A percentile compares a stretch with the other conserved stretches of the same genome.
Conservation (phyloP, 2,888 invertebrate species). For the Eumacrocentrus americanus region DNA sequence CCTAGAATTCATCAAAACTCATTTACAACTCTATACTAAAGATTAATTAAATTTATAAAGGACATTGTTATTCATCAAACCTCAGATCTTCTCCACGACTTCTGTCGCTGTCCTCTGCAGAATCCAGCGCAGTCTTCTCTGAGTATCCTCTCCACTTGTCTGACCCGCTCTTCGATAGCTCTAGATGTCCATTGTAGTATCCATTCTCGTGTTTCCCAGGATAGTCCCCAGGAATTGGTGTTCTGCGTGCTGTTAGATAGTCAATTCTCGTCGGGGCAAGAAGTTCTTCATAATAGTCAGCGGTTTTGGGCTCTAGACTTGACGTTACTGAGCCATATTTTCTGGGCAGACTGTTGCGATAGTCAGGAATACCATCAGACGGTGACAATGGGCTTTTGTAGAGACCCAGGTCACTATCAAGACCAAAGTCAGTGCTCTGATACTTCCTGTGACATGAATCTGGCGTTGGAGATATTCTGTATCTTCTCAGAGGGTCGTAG, state of each 20-base stretch:
- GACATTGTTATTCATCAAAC: slow-evolving; percentile 33
- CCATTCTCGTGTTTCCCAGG: slow-evolving; percentile 49
- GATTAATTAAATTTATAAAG: neutral
- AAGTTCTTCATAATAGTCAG: slow-evolving; percentile 56
- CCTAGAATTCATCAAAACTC: slow-evolving; percentile 13
- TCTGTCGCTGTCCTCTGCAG: slow-evolving; percentile 36
- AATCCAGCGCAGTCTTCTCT: slow-evolving; percentile 38
- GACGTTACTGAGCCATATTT: slow-evolving; percentile 49
- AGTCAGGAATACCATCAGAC: slow-evolving; percentile 36
- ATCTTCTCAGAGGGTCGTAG: slow-evolving; percentile 51
- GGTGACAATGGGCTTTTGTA: slow-evolving; percentile 41
- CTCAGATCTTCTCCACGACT: slow-evolving; percentile 41
- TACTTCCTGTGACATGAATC: slow-evolving; percentile 47
- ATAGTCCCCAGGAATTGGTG: slow-evolving; percentile 43
- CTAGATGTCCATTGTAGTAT: slow-evolving; percentile 48
- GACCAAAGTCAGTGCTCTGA: slow-evolving; percentile 46
- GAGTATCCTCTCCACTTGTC: slow-evolving; percentile 42
- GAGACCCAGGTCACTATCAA: slow-evolving; percentile 41
- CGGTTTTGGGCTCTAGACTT: slow-evolving; percentile 49
- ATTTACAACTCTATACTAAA: neutral
- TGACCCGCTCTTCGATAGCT: slow-evolving; percentile 32
- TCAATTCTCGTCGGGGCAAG: slow-evolving; percentile 50
- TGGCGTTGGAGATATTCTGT: slow-evolving; percentile 48
- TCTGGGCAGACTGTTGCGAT: slow-evolving; percentile 43
- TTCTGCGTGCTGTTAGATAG: slow-evolving; percentile 44